These are phyloP conservation scores for Tenualosa thibaudeaui DNA, from an alignment of 2,797 vertebrate genomes.

Conservation along the genomic window DNA sequence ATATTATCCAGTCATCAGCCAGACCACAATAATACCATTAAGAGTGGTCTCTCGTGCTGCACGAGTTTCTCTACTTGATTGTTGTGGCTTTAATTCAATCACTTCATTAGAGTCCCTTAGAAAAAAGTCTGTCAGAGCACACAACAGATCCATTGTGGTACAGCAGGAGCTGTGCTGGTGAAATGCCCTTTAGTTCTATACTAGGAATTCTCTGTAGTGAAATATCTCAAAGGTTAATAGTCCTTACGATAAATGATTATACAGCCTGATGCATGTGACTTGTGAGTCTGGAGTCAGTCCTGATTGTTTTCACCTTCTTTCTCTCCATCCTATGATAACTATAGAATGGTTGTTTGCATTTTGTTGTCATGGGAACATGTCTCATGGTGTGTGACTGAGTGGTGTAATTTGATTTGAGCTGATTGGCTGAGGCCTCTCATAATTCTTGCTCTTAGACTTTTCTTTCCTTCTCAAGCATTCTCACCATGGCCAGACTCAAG, in stretches of 20 bases:
- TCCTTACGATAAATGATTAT: conserved; percentile 21
- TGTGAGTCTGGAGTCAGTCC: conserved; percentile 3
- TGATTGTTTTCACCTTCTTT: conserved; percentile 1
- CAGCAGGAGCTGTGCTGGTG: background rate
- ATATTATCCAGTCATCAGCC: background rate
- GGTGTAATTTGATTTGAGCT: conserved; percentile 66
- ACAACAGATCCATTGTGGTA: background rate
- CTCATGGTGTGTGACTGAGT: conserved; percentile 36
- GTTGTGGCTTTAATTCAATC: conserved; percentile 56
- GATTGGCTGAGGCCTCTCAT: conserved; percentile 47
- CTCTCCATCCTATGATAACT: conserved; percentile 28
- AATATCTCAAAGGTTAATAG: conserved; percentile 35
- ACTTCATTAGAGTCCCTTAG: conserved; percentile 46
- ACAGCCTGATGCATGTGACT: conserved; percentile 47
- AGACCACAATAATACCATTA: conserved; percentile 24
- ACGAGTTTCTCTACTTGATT: conserved; percentile 53
- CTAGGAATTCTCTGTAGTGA: conserved; percentile 10
- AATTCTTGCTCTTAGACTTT: conserved; percentile 45
- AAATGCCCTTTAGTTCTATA: background rate
- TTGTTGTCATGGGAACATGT: conserved; percentile 54
- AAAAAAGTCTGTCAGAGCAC: background rate
- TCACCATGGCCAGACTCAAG: conserved; percentile 3
- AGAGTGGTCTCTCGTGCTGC: conserved; percentile 49
- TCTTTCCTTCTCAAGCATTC: conserved; percentile 41
- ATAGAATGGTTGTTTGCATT: conserved; percentile 34